These are phyloP conservation scores for Notocelia uddmanniana DNA, from an alignment of 2,888 invertebrate genomes.

Conservation along the genomic window DNA sequence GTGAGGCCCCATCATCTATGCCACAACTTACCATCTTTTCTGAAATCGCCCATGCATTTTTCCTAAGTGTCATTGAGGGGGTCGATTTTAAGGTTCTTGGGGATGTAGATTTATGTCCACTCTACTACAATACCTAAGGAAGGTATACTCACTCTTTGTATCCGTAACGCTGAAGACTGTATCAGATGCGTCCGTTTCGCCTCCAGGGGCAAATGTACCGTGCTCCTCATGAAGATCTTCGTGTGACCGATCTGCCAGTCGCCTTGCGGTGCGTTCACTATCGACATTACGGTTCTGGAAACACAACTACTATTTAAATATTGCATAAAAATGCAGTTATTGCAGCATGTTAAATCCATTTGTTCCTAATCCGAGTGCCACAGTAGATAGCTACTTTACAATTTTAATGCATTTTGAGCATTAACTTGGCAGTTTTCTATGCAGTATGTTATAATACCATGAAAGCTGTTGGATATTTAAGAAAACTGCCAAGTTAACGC, in stretches of 20 bases:
- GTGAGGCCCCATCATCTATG: too few species aligned
- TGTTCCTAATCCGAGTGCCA: too few species aligned
- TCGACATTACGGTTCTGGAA: slow-evolving; percentile 82
- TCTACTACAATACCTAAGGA: too few species aligned
- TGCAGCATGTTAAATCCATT: too few species aligned
- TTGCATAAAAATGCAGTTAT: neutral
- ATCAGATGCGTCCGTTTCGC: slow-evolving; percentile 90
- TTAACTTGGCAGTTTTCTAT: too few species aligned
- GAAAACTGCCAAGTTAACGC: too few species aligned
- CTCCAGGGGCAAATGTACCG: slow-evolving; percentile 94
- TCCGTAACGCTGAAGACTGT: slow-evolving; percentile 88
- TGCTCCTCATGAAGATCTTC: slow-evolving; percentile 93
- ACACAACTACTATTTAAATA: neutral
- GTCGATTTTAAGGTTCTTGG: neutral
- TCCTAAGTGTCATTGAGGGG: neutral
- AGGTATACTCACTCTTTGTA: slow-evolving; percentile 87
- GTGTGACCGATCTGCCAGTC: slow-evolving; percentile 96
- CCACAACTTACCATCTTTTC: neutral
- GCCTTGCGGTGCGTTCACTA: slow-evolving; percentile 88
- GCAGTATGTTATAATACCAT: too few species aligned
- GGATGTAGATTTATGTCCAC: neutral
- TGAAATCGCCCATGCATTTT: neutral
- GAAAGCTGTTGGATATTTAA: too few species aligned
- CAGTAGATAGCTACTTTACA: too few species aligned
- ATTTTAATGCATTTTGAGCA: too few species aligned